Evolutionary conservation across 1,140 invertebrate genomes (phyloP), one percentile per base, ranked within the genome.

Genomic region (Anoplolepis gracilipes): DNA sequence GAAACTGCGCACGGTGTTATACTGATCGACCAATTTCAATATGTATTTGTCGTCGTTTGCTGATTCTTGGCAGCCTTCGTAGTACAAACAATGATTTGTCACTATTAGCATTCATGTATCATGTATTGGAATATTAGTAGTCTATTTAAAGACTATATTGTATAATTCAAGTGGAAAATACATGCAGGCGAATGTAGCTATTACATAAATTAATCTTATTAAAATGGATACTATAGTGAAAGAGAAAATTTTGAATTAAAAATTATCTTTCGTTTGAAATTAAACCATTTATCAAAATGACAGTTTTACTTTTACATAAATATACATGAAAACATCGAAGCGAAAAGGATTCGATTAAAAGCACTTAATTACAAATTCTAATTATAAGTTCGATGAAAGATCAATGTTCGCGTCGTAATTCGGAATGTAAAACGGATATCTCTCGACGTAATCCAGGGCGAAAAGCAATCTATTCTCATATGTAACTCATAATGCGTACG

Each of bases 401-500:
- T 57, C 2, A 36, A 57, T 22, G 13, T 19, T 25, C n/a, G n/a
- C 53, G 1, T 28, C 25, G 10, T 22, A 6, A 76, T 22, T 13
- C 2, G 25, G 7, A 16, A 62, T 33, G 5, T 8, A 6, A 73
- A 53, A 73, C 28, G 6, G 28, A 22, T 25, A 28, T 28, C 22
- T 61, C 1, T 10, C 33, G 49, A 16, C 8, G 25, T 25, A 33
- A 42, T 30, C 10, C 57, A 30, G 28, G 13, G 1, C 16, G 33
- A 30, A 25, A 28, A n/a, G 25, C 28, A 8, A 25, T 73, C 13
- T 10, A 22, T 16, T 16, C 19, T 10, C 16, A 16, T 53, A n/a
- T 53, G 73, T 65, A 87, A 88, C 39, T 88, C 81, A 79, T 70
- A 87, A 78, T 61, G 61, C 67, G 85, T 70, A 55, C n/a, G 46